phyloP scores from a whole-genome alignment of 2,113 vertebrate genomes.

The Lepus americanus region DNA sequence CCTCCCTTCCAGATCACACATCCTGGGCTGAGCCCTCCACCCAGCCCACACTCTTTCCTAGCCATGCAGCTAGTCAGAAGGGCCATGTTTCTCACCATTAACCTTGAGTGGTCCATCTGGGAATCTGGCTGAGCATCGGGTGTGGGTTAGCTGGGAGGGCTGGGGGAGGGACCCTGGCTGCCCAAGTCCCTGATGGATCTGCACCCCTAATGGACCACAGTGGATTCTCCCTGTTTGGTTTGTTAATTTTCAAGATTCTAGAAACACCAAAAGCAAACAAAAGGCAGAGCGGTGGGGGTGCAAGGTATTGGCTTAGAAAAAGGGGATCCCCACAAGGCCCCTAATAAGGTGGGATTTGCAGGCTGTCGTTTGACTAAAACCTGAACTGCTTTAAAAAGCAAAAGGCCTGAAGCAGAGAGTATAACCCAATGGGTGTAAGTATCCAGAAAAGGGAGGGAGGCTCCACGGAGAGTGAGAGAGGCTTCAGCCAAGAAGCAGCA shows the following conservation, averaged over 20 bases:
- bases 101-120: conserved; percentile 71
- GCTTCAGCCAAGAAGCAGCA: background rate
- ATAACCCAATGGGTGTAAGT: background rate
- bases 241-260: background rate
- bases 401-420: background rate
- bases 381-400: background rate
- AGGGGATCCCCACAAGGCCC: background rate
- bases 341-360: background rate
- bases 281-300: background rate
- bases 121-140: conserved; percentile 46
- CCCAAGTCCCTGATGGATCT: background rate
- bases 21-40: conserved; percentile 27
- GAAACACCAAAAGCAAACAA: background rate
- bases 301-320: background rate
- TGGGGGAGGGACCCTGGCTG: background rate
- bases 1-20: conserved; percentile 58
- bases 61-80: background rate
- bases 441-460: background rate
- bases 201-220: background rate
- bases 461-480: background rate
- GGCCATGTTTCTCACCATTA: conserved; percentile 58
- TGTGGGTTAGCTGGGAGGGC: background rate
- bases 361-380: background rate
- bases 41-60: conserved; percentile 58
- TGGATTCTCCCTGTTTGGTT: background rate